Evolutionary conservation across 2,797 vertebrate genomes (phyloP), one percentile per base, ranked within the genome.

Genomic region (Microhierax caerulescens): DNA sequence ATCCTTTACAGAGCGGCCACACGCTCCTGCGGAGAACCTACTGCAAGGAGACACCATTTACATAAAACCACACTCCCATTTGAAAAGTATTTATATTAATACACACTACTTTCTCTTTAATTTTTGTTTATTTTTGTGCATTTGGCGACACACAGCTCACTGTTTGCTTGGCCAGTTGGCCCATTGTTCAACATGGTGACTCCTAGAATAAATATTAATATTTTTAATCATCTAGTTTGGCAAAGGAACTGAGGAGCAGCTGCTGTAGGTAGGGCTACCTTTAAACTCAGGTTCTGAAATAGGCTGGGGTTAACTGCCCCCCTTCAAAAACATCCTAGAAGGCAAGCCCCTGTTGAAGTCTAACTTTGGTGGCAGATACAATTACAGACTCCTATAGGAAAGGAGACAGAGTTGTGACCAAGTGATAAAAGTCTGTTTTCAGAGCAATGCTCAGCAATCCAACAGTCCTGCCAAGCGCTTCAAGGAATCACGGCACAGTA

Each of bases 121-220:
- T 60, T 90, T 88, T 82, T 54, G 77, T 70, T 73, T 88, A 51
- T 91, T 95, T 95, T 90, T 85, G n/a, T 79, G 74, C 30, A 34
- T 53, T 95, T 95, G 90, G 92, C 92, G 90, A 82, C 20, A 34
- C 41, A 28, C 7, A 76, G 68, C 87, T 89, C 1, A 0, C 67
- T 39, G 63, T 18, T 88, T 67, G 67, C 59, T 34, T 56, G 47
- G 64, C 72, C 86, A 91, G 80, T 87, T 92, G 74, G 70, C 48
- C 81, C 28, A 15, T 7, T 57, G 63, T 76, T 96, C 77, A 88
- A 77, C 68, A 39, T 67, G 86, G 88, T 88, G 92, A 87, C 64
- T 88, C 82, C 70, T 64, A 93, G 93, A 90, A 90, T 92, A 97
- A 95, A 95, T 95, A 95, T 95, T 94, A 92, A 91, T 94, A 87